Conservation (phyloP, 2,888 invertebrate genomes). For the Teinopalpus imperialis region DNA sequence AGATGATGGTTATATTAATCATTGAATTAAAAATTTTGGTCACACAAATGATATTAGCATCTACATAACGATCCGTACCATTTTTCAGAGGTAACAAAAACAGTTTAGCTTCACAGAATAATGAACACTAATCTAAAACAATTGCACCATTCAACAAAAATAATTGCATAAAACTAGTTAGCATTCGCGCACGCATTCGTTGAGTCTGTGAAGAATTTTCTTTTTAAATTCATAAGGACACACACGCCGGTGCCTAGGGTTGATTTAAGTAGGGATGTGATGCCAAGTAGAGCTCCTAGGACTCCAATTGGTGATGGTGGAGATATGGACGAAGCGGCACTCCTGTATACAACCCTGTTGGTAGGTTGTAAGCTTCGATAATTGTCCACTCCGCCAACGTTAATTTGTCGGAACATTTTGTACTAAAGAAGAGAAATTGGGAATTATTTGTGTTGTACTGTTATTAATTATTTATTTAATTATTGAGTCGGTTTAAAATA, state of each 20-base stretch:
- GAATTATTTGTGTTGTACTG: slow-evolving; percentile 1
- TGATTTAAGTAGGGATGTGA: slow-evolving; percentile 42
- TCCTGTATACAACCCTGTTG: slow-evolving; percentile 63
- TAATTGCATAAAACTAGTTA: slow-evolving; percentile 9
- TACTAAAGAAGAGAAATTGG: slow-evolving; percentile 45
- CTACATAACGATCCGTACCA: too few species aligned
- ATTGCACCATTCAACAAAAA: not conserved
- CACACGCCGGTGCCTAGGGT: slow-evolving; percentile 51
- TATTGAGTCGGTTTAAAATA: too few species aligned
- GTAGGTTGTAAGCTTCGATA: slow-evolving; percentile 66
- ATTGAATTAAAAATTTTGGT: too few species aligned
- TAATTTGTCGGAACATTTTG: slow-evolving; percentile 54
- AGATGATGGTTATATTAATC: too few species aligned
- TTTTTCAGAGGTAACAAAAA: too few species aligned
- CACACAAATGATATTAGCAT: too few species aligned
- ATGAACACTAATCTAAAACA: not conserved
- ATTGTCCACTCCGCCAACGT: slow-evolving; percentile 66
- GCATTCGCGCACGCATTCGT: slow-evolving; percentile 1
- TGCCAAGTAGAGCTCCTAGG: slow-evolving; percentile 44
- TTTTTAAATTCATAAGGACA: slow-evolving; percentile 49
- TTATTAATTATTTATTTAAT: too few species aligned
- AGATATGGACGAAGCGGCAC: slow-evolving; percentile 46
- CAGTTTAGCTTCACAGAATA: too few species aligned
- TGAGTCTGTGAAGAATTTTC: slow-evolving; percentile 38
- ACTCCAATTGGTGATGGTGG: slow-evolving; percentile 42